These are phyloP conservation scores for Eupithecia dodoneata DNA, from an alignment of 2,888 invertebrate species.

Conservation along the genomic window DNA sequence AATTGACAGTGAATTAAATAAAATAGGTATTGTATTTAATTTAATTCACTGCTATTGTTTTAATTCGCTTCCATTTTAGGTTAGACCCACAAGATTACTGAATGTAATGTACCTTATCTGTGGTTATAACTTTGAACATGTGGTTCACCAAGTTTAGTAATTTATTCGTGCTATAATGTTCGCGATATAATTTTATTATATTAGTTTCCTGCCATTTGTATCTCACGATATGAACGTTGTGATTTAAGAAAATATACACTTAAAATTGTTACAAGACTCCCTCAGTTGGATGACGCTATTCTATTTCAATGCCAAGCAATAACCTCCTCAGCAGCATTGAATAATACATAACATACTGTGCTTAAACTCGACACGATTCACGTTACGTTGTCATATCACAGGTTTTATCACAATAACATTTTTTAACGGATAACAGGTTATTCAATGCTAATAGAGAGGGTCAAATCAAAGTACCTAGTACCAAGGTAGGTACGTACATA, in stretches of 20 bases:
- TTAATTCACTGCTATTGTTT: not conserved
- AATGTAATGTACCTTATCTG: no score
- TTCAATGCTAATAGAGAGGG: conserved; percentile 15
- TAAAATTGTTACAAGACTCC: not conserved
- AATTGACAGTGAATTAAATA: no score
- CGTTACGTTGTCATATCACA: conserved; percentile 2
- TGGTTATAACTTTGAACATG: not conserved
- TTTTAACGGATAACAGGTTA: conserved; percentile 20
- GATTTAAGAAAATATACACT: not conserved
- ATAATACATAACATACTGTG: conserved; percentile 3
- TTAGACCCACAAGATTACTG: not conserved
- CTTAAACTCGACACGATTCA: not conserved
- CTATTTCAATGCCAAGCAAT: conserved; percentile 13
- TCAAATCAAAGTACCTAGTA: conserved; percentile 3
- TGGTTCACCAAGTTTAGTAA: not conserved
- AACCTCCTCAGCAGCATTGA: conserved; percentile 1
- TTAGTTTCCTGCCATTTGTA: not conserved
- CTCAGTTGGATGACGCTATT: not conserved
- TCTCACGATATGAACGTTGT: not conserved
- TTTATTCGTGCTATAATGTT: not conserved
- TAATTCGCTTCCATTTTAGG: not conserved
- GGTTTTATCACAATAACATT: conserved; percentile 8
- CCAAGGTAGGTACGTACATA: not conserved
- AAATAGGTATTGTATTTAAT: no score
- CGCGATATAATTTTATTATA: not conserved